A percentile compares a stretch with the other conserved stretches of the same genome.
These are phyloP conservation scores for Phymorhynchus buccinoides DNA, from an alignment of 1,140 invertebrate genomes.

Conservation along the genomic window DNA sequence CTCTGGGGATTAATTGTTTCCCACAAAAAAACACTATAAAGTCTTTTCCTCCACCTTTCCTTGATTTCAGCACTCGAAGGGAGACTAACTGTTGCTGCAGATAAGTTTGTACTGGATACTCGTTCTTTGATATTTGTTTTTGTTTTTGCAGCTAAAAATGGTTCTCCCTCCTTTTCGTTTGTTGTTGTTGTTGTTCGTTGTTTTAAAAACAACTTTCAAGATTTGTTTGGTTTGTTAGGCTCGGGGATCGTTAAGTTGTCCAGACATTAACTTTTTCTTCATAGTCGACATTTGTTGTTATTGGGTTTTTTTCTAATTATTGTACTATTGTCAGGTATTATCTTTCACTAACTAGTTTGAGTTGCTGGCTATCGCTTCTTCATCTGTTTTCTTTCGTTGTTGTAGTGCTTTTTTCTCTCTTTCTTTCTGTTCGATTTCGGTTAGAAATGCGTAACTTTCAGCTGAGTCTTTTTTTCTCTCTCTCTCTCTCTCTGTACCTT, in stretches of 20 bases:
- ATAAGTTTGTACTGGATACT: background rate
- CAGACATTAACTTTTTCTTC: no score
- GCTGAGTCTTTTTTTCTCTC: background rate
- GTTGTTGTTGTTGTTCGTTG: no score
- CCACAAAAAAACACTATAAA: no score
- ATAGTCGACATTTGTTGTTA: no score
- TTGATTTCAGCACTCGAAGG: background rate
- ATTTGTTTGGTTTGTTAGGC: no score
- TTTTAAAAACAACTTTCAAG: no score
- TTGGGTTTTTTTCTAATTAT: background rate
- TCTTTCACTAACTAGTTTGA: background rate
- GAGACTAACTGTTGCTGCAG: background rate
- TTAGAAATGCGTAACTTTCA: background rate
- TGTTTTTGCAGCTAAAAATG: no score
- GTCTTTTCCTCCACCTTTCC: background rate
- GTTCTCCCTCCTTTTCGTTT: no score
- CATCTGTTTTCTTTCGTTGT: background rate
- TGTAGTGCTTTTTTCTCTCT: background rate
- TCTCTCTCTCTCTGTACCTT: no score
- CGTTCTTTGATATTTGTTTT: background rate
- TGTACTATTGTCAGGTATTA: no score
- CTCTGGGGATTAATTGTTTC: no score
- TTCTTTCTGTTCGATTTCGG: background rate
- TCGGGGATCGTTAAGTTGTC: no score
- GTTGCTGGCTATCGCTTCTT: background rate